Conservation (phyloP, 2,797 vertebrate genomes). For the Danio kyathit region DNA sequence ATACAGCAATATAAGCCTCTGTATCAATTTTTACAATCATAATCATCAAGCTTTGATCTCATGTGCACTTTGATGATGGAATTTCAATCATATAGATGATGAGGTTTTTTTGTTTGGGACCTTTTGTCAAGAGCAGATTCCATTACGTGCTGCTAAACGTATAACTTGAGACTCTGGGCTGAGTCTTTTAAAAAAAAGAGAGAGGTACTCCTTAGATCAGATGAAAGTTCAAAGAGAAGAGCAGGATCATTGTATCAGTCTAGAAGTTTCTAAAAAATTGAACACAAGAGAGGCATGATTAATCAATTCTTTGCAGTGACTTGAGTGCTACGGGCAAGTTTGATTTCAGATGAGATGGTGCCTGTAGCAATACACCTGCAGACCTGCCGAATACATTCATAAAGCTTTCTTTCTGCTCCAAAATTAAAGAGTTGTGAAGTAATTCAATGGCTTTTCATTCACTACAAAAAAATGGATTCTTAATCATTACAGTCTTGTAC, state of each 20-base stretch:
- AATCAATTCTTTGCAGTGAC: slow-evolving; percentile 49
- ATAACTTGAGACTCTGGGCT: slow-evolving; percentile 37
- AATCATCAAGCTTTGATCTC: slow-evolving; percentile 56
- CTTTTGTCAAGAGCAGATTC: slow-evolving; percentile 47
- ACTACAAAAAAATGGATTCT: not conserved
- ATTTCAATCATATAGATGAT: slow-evolving; percentile 49
- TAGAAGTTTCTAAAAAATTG: slow-evolving; percentile 48
- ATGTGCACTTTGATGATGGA: slow-evolving; percentile 49
- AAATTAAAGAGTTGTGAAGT: slow-evolving; percentile 21
- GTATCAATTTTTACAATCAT: slow-evolving; percentile 17
- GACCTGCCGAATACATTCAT: not conserved
- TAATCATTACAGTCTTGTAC: no score
- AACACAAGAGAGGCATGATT: slow-evolving; percentile 44
- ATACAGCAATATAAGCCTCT: slow-evolving; percentile 5
- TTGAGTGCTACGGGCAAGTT: slow-evolving; percentile 29
- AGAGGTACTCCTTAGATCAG: slow-evolving; percentile 47
- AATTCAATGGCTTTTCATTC: not conserved
- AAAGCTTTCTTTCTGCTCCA: not conserved
- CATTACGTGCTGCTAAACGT: slow-evolving; percentile 49
- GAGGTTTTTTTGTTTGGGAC: slow-evolving; percentile 43
- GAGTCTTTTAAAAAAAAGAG: slow-evolving; percentile 37
- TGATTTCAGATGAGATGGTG: slow-evolving; percentile 23
- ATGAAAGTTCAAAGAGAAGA: slow-evolving; percentile 59
- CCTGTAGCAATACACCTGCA: not conserved
- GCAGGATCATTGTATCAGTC: slow-evolving; percentile 51